phyloP scores from a whole-genome alignment of 2,797 vertebrate species.

The Eupleurogrammus muticus region DNA sequence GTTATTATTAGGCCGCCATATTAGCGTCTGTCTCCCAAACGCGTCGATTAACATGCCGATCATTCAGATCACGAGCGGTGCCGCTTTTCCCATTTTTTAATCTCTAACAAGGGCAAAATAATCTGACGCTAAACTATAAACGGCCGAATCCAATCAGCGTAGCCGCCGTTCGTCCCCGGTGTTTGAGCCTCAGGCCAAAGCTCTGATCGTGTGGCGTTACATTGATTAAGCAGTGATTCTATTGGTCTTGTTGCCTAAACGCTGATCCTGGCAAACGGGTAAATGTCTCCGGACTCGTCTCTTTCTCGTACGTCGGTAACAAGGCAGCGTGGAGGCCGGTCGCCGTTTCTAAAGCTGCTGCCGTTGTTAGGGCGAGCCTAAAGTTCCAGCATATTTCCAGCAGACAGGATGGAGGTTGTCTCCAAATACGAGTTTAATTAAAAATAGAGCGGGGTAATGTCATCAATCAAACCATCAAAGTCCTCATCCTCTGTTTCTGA shows the following conservation, averaged over 20 bases:
- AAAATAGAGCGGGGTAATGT: too few relatives aligned
- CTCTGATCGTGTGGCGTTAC: constrained; percentile 67
- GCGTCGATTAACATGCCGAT: constrained; percentile 63
- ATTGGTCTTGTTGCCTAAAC: constrained; percentile 55
- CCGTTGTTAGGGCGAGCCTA: constrained; percentile 55
- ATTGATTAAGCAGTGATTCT: constrained; percentile 79
- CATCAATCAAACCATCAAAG: too few relatives aligned
- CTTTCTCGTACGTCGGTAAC: constrained; percentile 32
- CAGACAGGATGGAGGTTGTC: constrained; percentile 23
- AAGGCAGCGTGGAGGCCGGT: constrained; percentile 33
- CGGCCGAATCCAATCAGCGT: constrained; percentile 71
- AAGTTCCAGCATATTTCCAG: constrained; percentile 35
- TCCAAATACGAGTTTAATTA: constrained; percentile 61
- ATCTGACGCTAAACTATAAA: constrained; percentile 75
- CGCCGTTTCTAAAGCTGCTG: constrained; percentile 38
- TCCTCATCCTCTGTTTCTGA: too few relatives aligned
- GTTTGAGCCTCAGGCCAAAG: constrained; percentile 68
- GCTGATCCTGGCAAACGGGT: constrained; percentile 69
- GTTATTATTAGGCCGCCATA: constrained; percentile 41
- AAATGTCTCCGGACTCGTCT: constrained; percentile 23
- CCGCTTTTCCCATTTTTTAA: constrained; percentile 70
- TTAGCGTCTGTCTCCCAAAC: constrained; percentile 58
- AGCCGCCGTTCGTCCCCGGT: constrained; percentile 58
- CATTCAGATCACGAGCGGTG: constrained; percentile 63
- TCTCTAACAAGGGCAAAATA: constrained; percentile 71